Conservation (phyloP, 2,888 invertebrate species). For the Xanthorhoe designata region DNA sequence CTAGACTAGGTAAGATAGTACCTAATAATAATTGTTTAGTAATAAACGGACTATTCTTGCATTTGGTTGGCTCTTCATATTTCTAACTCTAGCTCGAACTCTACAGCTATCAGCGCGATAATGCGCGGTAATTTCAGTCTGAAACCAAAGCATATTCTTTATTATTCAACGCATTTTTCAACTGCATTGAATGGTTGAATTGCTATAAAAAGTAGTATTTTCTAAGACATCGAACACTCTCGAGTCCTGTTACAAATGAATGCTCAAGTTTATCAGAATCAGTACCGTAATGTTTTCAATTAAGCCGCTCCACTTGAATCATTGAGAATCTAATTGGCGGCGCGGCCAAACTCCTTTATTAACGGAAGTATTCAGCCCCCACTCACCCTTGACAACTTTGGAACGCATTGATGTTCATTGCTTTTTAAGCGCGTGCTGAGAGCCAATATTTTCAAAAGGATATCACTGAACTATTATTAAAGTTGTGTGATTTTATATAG, state of each 20-base stretch:
- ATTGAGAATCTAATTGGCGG: slow-evolving; percentile 45
- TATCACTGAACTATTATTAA: neutral
- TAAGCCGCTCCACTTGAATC: slow-evolving; percentile 44
- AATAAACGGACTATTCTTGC: too few species aligned
- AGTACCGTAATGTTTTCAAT: slow-evolving; percentile 43
- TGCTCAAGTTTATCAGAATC: neutral
- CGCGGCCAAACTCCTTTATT: slow-evolving; percentile 46
- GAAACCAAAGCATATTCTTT: too few species aligned
- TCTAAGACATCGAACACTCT: too few species aligned
- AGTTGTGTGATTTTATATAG: neutral
- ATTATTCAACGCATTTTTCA: too few species aligned
- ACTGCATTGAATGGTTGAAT: too few species aligned
- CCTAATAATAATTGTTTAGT: too few species aligned
- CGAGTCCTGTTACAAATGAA: neutral
- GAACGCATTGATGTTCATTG: slow-evolving; percentile 10
- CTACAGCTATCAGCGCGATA: too few species aligned
- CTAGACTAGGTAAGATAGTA: too few species aligned
- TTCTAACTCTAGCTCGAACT: too few species aligned
- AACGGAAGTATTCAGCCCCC: slow-evolving; percentile 35
- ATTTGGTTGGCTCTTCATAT: too few species aligned
- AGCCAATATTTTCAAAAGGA: neutral
- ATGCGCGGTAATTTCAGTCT: too few species aligned
- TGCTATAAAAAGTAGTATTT: neutral
- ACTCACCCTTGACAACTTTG: slow-evolving; percentile 14
- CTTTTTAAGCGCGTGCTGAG: slow-evolving; percentile 2